Conservation (phyloP, 2,113 vertebrate genomes). For the Hippocampus zosterae region DNA sequence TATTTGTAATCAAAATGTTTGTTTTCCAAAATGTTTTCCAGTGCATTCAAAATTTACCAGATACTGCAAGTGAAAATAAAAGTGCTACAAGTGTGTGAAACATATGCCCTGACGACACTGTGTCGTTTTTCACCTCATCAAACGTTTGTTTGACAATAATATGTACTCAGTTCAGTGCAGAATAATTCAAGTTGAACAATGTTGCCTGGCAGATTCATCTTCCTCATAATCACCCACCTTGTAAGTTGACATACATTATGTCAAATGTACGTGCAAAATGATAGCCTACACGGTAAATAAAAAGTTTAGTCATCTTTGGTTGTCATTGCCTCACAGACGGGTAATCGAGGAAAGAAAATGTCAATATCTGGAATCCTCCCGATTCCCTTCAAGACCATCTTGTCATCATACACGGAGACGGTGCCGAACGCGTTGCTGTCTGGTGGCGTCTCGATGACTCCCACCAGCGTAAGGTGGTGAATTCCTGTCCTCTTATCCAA, state of each 20-base stretch:
- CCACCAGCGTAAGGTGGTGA: constrained; percentile 85
- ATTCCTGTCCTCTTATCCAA: constrained; percentile 74
- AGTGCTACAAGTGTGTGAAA: neutral
- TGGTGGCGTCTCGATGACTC: constrained; percentile 85
- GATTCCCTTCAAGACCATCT: constrained; percentile 81
- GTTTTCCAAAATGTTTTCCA: neutral
- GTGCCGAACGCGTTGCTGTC: constrained; percentile 82
- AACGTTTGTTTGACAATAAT: neutral
- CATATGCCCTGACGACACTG: neutral
- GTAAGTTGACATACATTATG: neutral
- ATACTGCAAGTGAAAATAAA: neutral
- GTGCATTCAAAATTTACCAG: neutral
- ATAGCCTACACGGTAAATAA: neutral
- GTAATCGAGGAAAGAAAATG: constrained; percentile 57
- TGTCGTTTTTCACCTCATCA: neutral
- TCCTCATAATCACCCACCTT: neutral
- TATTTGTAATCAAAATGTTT: neutral
- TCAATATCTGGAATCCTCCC: constrained; percentile 78
- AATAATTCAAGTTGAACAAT: neutral
- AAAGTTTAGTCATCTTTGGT: neutral
- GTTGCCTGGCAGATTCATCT: neutral
- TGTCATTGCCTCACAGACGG: neutral
- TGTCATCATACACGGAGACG: constrained; percentile 80
- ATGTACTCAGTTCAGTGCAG: neutral
- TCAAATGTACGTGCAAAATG: neutral